Evolutionary conservation across 2,797 vertebrate species (phyloP), one percentile per base, ranked within the genome.

Genomic region (Sebastes itinus): DNA sequence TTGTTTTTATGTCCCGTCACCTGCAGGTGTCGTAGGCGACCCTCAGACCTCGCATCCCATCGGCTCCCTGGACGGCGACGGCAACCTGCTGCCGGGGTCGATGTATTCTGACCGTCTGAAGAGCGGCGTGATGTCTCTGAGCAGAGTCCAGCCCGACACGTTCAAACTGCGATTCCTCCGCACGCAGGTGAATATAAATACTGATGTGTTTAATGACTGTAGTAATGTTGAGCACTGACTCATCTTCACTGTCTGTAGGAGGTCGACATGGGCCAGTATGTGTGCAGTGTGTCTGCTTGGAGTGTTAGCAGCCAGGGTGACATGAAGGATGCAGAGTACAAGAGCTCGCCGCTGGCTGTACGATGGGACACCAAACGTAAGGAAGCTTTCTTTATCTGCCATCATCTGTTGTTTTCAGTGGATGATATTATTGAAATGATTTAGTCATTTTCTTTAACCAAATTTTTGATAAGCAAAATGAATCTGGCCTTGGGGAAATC

Each of bases 81-180:
- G 97, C 87, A 96, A 96, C 23, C 90, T 99, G 10, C 63, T 92
- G 2, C 90, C 88, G 0, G 96, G 95, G 3, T 62, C 94, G 7
- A 89, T 80, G 65, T 97, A 96, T 83, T 93, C 83, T 6, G 95
- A 96, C 8, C 83, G 96, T 25, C 87, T 96, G 87, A 94, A 93
- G 77, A 96, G 93, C 0, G 98, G 98, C 1, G 93, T 88, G 71
- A 88, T 99, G 5, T 95, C 96, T 64, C 93, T 98, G 64, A 96
- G 66, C 33, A 95, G 96, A 68, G 92, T 92, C 71, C 88, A 92
- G 16, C 88, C 86, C 1, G 85, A 96, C 88, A 95, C 92, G 0
- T 99, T 99, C 91, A 97, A 89, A 63, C 96, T 99, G 82, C 95
- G 96, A 18, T 96, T 99, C 81, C 96, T 97, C 52, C 97, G 94